phyloP scores from a whole-genome alignment of 2,888 invertebrate genomes.

The Cosmopolites sordidus region DNA sequence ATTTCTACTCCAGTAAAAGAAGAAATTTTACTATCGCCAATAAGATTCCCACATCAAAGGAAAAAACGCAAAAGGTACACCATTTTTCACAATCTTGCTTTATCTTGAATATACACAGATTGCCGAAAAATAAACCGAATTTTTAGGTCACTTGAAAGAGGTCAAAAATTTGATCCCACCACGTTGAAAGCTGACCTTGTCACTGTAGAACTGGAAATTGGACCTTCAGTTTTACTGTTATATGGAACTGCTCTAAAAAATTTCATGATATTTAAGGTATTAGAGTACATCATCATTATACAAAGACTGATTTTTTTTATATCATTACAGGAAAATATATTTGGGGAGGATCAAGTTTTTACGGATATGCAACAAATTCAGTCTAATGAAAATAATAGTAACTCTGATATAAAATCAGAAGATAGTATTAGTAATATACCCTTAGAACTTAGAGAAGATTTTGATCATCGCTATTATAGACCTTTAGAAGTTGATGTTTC shows the following conservation, averaged over 20 bases:
- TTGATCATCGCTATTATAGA: conserved; percentile 84
- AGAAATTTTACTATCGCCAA: conserved; percentile 85
- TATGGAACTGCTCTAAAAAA: conserved; percentile 89
- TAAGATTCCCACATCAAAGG: conserved; percentile 73
- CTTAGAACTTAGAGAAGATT: conserved; percentile 76
- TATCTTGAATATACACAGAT: too few species aligned
- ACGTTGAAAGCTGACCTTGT: conserved; percentile 84
- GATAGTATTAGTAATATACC: conserved; percentile 60
- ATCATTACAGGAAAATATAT: conserved; percentile 78
- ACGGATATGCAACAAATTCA: conserved; percentile 78
- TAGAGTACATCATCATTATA: neutral
- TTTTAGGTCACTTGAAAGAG: conserved; percentile 52
- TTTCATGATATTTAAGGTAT: conserved; percentile 78
- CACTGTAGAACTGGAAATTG: conserved; percentile 88
- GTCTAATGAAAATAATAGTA: conserved; percentile 42
- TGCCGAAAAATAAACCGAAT: too few species aligned
- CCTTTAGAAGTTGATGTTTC: conserved; percentile 90
- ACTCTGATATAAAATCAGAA: conserved; percentile 57
- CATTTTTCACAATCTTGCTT: too few species aligned
- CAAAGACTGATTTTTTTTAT: neutral
- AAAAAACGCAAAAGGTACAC: conserved; percentile 38
- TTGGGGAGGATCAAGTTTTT: conserved; percentile 93
- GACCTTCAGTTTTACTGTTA: conserved; percentile 84
- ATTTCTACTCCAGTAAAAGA: conserved; percentile 93
- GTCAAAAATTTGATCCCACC: conserved; percentile 81